These are phyloP conservation scores for Mercenaria mercenaria DNA, from an alignment of 1,140 invertebrate genomes.

Conservation along the genomic window DNA sequence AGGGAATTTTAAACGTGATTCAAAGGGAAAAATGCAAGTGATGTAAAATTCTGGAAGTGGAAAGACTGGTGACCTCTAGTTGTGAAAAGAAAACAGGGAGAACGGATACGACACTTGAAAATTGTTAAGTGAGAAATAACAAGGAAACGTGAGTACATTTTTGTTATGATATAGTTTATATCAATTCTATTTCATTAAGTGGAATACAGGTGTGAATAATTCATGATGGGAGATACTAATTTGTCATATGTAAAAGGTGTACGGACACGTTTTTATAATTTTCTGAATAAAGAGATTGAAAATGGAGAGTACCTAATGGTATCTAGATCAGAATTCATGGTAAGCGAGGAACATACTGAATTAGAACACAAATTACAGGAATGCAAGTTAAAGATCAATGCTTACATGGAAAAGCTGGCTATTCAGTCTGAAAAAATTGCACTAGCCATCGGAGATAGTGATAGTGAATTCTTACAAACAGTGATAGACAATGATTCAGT, in stretches of 20 bases:
- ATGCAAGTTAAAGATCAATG: background rate
- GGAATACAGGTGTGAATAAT: too few relatives aligned
- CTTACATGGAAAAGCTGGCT: background rate
- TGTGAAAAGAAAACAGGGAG: too few relatives aligned
- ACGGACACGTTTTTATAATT: background rate
- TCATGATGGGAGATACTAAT: too few relatives aligned
- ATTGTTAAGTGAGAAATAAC: too few relatives aligned
- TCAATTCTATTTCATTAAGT: too few relatives aligned
- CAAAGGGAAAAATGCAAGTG: too few relatives aligned
- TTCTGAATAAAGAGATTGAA: background rate
- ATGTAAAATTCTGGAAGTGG: too few relatives aligned
- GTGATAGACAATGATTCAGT: background rate
- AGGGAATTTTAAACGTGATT: too few relatives aligned
- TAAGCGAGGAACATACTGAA: background rate
- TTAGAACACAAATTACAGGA: background rate
- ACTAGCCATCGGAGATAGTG: background rate
- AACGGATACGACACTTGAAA: too few relatives aligned
- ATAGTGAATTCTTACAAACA: background rate
- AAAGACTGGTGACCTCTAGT: too few relatives aligned
- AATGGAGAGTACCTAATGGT: background rate
- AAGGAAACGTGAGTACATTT: too few relatives aligned
- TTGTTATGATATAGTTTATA: too few relatives aligned
- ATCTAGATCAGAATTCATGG: background rate
- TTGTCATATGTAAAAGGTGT: background rate
- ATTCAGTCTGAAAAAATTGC: constrained; percentile 13